Conservation (phyloP, 2,113 vertebrate genomes). For the Neolamprologus sp. region DNA sequence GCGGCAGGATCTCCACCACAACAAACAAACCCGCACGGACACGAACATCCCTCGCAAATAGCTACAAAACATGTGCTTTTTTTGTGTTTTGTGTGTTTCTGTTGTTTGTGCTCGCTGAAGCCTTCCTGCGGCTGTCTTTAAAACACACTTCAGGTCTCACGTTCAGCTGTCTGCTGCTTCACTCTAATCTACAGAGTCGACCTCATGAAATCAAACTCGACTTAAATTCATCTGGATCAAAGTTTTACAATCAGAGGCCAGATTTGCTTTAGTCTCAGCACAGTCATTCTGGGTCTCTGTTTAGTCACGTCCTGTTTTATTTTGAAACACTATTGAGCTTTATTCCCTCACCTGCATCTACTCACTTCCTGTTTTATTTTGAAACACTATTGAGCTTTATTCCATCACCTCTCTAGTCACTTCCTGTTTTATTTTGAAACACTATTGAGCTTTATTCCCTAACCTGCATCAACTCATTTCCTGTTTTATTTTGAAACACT, state of each 20-base stretch:
- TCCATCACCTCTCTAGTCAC: accelerated
- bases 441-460: accelerated
- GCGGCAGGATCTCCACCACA: neutral
- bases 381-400: accelerated
- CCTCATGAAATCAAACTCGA: neutral
- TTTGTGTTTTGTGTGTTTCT: neutral
- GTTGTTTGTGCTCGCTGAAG: neutral
- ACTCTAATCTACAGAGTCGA: neutral
- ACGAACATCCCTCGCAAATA: neutral
- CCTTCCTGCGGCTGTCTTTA: neutral
- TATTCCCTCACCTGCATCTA: neutral
- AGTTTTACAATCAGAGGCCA: neutral
- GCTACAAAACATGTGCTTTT: neutral
- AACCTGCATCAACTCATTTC: neutral
- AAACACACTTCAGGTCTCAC: neutral
- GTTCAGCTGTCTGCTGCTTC: neutral
- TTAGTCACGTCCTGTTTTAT: neutral
- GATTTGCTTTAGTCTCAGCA: neutral
- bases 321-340: neutral
- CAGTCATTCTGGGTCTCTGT: neutral
- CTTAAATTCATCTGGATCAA: neutral
- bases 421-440: neutral
- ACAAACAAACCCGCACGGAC: neutral
- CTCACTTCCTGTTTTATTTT: neutral
- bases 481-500: neutral